These are phyloP conservation scores for Drosophila peninsularis DNA, from an alignment of 2,888 invertebrate genomes.

Conservation along the genomic window DNA sequence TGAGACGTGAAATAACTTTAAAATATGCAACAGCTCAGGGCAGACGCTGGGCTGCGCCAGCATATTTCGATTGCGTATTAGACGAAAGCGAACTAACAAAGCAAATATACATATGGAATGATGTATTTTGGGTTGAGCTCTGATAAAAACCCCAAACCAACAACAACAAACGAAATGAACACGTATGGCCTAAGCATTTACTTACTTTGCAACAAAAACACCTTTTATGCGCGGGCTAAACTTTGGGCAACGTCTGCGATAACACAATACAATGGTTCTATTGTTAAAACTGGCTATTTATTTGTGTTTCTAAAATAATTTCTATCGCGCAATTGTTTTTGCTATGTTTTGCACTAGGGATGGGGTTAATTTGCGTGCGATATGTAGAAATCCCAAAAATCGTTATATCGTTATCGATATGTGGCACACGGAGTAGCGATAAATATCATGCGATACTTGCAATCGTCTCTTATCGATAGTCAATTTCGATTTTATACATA, in stretches of 20 bases:
- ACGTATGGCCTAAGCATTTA: conserved; percentile 41
- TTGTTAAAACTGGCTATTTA: conserved; percentile 35
- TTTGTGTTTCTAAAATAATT: conserved; percentile 59
- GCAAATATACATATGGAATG: conserved; percentile 62
- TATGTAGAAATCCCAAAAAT: conserved; percentile 8
- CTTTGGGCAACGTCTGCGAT: conserved; percentile 20
- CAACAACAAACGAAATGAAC: conserved; percentile 74
- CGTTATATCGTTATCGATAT: conserved; percentile 3
- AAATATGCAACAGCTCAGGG: conserved; percentile 32
- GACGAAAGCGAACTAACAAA: conserved; percentile 57
- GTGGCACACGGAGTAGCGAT: background rate
- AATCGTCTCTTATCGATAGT: conserved; percentile 6
- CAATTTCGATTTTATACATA: conserved; percentile 12
- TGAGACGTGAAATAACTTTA: conserved; percentile 40
- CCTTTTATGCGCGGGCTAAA: conserved; percentile 17
- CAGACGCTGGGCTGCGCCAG: conserved; percentile 34
- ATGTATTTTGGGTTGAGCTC: conserved; percentile 49
- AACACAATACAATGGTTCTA: conserved; percentile 29
- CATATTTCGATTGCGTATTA: conserved; percentile 42
- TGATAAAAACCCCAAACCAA: conserved; percentile 65
- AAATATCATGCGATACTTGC: background rate
- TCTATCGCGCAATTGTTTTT: conserved; percentile 77
- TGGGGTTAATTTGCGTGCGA: conserved; percentile 24
- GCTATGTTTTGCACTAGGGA: conserved; percentile 63
- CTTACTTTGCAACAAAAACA: conserved; percentile 43